Conservation (phyloP, 2,113 vertebrate genomes). For the Oryzias celebensis region DNA sequence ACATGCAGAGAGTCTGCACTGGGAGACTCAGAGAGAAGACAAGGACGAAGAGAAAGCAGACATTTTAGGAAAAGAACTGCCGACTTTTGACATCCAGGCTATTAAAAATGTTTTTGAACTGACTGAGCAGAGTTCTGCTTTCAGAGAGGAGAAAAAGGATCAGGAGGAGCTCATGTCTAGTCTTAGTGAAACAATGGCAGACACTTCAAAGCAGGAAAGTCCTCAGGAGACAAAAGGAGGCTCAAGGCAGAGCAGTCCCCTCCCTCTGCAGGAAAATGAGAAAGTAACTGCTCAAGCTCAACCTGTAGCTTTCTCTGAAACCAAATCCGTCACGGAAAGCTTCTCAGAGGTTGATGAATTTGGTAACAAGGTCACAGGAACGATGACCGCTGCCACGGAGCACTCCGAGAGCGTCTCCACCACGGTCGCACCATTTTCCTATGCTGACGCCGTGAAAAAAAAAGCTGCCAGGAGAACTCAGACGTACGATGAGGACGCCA, state of each 20-base stretch:
- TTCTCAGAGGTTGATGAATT: slow-evolving; percentile 77
- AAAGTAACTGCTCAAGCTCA: slow-evolving; percentile 53
- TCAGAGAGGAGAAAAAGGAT: slow-evolving; percentile 65
- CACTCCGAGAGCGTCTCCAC: slow-evolving; percentile 69
- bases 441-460: slow-evolving; percentile 86
- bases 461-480: slow-evolving; percentile 72
- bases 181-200: slow-evolving; percentile 62
- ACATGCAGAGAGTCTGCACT: slow-evolving; percentile 55
- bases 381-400: slow-evolving; percentile 67
- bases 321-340: slow-evolving; percentile 69
- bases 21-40: slow-evolving; percentile 55
- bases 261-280: slow-evolving; percentile 52
- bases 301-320: slow-evolving; percentile 69
- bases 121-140: slow-evolving; percentile 68
- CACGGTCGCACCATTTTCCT: slow-evolving; percentile 80
- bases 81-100: slow-evolving; percentile 77
- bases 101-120: slow-evolving; percentile 81
- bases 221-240: slow-evolving; percentile 54
- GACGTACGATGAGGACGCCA: slow-evolving; percentile 70
- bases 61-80: slow-evolving; percentile 67
- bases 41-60: slow-evolving; percentile 63
- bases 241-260: slow-evolving; percentile 60
- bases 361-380: slow-evolving; percentile 71
- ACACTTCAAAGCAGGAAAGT: slow-evolving; percentile 67
- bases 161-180: slow-evolving; percentile 72